Evolutionary conservation across 2,888 invertebrate species (phyloP), one percentile per base, ranked within the genome.

Genomic region (Lasius fuliginosus): DNA sequence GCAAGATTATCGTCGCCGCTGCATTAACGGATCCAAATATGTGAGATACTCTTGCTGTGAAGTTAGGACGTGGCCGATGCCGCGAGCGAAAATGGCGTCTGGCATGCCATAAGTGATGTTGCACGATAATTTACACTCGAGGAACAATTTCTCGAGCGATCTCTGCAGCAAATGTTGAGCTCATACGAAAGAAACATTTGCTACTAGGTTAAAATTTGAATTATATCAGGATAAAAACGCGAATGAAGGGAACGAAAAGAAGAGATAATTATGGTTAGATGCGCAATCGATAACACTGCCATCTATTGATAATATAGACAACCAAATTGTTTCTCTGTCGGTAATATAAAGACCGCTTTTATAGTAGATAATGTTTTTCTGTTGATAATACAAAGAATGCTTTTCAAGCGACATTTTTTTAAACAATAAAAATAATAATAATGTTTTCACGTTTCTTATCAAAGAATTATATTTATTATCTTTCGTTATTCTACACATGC

Each of bases 31-130:
- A 67, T 71, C 84, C 82, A 92, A 92, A 92, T 90, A 91, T 40
- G n/a, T 3, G 9, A 91, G 91, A 91, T 81, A 88, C 89, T 89
- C 90, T 91, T 88, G 90, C 92, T 90, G 91, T 92, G 88, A 93
- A 93, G 92, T 93, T 92, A 89, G 87, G 93, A 93, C 93, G 93
- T 93, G 93, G 93, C 93, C 90, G 85, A 82, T 89, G 86, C 85
- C 75, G 58, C 40, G 62, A 67, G 30, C 18, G 82, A 89, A 90
- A 87, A 88, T 87, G 87, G 91, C 89, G 89, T 60, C 86, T 36
- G 62, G 33, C 36, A 27, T 65, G 69, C 69, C 73, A 42, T 77
- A 49, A 65, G 15, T 49, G 56, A 83, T 27, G 40, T 49, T 67
- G 23, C 15, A 36, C 46, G 3, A 30, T 33, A 42, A 53, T 60